Conservation (phyloP, 2,888 invertebrate species). For the Calameuta filiformis region DNA sequence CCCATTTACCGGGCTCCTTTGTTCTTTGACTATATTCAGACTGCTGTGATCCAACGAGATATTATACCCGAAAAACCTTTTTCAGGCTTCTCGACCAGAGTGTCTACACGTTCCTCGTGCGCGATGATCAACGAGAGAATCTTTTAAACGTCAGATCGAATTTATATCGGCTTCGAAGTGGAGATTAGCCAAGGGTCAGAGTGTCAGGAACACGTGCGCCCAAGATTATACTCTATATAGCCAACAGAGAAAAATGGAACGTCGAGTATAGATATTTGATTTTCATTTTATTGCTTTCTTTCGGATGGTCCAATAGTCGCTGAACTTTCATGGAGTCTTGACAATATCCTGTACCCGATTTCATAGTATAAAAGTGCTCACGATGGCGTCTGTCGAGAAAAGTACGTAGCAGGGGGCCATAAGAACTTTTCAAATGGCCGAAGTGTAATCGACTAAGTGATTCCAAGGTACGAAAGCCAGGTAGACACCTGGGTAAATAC, state of each 20-base stretch:
- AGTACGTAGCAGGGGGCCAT: no score
- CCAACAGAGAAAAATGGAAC: neutral
- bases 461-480: neutral
- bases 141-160: neutral
- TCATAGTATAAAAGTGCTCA: no score
- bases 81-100: neutral
- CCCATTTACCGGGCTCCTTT: neutral
- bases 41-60: neutral
- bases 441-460: no score
- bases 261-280: neutral
- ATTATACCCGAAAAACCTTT: neutral
- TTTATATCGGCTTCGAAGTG: neutral
- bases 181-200: neutral
- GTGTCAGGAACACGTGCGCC: neutral
- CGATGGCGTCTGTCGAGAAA: no score
- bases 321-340: neutral
- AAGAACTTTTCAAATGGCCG: no score
- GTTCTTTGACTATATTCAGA: neutral
- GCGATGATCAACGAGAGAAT: neutral
- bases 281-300: neutral
- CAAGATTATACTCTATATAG: neutral
- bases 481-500: neutral
- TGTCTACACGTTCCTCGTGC: neutral
- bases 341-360: no score
- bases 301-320: no score